A percentile compares a stretch with the other conserved stretches of the same genome.
Conservation (phyloP, 2,797 vertebrate genomes). For the Cirrhinus molitorella region DNA sequence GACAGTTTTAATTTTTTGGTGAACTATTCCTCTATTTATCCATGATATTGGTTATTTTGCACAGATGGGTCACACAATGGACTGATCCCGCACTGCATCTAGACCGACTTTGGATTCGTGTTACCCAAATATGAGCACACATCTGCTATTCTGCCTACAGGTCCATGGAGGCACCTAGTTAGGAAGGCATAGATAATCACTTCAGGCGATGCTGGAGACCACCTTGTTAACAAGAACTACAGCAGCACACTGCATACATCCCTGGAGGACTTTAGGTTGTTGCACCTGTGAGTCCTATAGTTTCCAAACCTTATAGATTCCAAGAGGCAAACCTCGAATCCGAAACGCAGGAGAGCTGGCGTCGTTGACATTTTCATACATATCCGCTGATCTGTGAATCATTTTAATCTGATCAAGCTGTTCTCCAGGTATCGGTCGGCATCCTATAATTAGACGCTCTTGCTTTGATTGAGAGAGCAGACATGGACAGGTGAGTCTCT, state of each 20-base stretch:
- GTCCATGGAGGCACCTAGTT: constrained; percentile 51
- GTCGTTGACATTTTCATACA: constrained; percentile 23
- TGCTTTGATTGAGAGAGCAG: constrained; percentile 47
- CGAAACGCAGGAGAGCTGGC: not conserved
- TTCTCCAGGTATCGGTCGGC: constrained; percentile 27
- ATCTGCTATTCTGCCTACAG: constrained; percentile 54
- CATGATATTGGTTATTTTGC: not conserved
- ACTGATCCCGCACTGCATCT: not conserved
- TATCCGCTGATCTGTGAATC: constrained; percentile 10
- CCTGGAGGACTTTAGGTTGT: constrained; percentile 26
- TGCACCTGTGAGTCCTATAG: constrained; percentile 30
- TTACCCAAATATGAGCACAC: constrained; percentile 31
- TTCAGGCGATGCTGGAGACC: constrained; percentile 48
- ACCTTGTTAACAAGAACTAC: constrained; percentile 46
- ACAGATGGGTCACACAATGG: not conserved
- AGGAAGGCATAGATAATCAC: constrained; percentile 52
- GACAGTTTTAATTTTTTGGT: not conserved
- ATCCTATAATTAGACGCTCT: constrained; percentile 33
- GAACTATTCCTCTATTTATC: not conserved
- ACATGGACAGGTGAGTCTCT: constrained; percentile 58
- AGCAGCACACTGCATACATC: constrained; percentile 20
- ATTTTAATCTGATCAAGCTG: constrained; percentile 47
- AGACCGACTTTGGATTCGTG: constrained; percentile 25
- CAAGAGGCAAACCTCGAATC: not conserved
- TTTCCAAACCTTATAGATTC: constrained; percentile 19